Conservation (phyloP, 2,888 invertebrate species). For the Orchesella flavescens region DNA sequence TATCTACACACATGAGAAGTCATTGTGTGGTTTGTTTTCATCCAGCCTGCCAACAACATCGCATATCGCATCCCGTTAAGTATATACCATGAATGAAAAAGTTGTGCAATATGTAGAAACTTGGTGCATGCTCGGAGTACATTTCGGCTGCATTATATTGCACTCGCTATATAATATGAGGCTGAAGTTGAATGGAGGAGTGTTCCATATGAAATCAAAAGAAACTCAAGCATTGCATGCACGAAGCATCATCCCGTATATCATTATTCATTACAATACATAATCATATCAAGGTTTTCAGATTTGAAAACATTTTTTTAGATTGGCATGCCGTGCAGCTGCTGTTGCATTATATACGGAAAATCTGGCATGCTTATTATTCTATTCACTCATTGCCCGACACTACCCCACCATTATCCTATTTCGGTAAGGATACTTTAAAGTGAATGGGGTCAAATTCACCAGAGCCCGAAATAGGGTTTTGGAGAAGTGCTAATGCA, state of each 20-base stretch:
- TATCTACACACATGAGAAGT: constrained; percentile 24
- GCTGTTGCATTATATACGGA: constrained; percentile 10
- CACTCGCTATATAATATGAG: not conserved
- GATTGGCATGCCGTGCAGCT: constrained; percentile 12
- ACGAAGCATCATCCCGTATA: not conserved
- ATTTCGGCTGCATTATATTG: constrained; percentile 20
- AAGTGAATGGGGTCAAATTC: constrained; percentile 48
- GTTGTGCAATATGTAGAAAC: not conserved
- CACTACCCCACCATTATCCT: constrained; percentile 31
- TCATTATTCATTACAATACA: constrained; percentile 34
- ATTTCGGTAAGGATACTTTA: constrained; percentile 29
- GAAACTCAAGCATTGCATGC: constrained; percentile 29
- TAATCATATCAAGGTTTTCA: constrained; percentile 55
- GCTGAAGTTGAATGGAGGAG: not conserved
- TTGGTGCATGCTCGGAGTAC: constrained; percentile 10
- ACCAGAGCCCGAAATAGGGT: constrained; percentile 49
- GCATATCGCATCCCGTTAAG: no score
- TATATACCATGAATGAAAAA: constrained; percentile 47
- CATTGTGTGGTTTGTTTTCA: constrained; percentile 55
- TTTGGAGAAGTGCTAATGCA: constrained; percentile 13
- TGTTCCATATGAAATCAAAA: constrained; percentile 25
- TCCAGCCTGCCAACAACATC: constrained; percentile 52
- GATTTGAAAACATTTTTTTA: constrained; percentile 25
- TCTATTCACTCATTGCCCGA: constrained; percentile 4
- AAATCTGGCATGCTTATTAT: constrained; percentile 2